phyloP scores from a whole-genome alignment of 2,113 vertebrate species.

The Ursus arctos region DNA sequence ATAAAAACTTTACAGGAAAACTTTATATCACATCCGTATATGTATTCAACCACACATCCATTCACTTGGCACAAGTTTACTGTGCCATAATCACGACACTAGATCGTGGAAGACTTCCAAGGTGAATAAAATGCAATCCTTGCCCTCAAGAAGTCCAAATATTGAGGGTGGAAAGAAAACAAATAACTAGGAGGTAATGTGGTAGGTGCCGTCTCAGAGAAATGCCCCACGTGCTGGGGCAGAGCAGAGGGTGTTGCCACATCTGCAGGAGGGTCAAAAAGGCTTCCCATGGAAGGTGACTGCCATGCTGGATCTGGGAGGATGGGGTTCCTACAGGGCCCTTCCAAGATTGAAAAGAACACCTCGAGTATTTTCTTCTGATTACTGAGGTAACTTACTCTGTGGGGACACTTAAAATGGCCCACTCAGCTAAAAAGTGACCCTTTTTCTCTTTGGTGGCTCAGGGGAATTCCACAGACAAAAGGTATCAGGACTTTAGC shows the following conservation, averaged over 20 bases:
- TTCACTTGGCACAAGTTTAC: conserved; percentile 59
- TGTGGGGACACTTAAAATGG: not conserved
- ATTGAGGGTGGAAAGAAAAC: not conserved
- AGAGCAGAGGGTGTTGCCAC: not conserved
- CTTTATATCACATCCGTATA: not conserved
- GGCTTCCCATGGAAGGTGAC: not conserved
- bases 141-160: conserved; percentile 26
- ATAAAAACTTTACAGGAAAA: conserved; percentile 45
- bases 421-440: not conserved
- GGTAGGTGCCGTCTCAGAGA: not conserved
- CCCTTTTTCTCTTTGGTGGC: not conserved
- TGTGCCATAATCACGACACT: not conserved
- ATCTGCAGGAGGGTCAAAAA: not conserved
- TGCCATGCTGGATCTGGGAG: not conserved
- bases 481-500: not conserved
- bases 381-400: conserved; percentile 31
- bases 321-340: not conserved
- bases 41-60: not conserved
- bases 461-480: not conserved
- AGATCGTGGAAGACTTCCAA: not conserved
- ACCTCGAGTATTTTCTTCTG: conserved; percentile 10
- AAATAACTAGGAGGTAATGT: not conserved
- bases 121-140: not conserved
- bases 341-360: conserved; percentile 30
- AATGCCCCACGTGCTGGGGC: not conserved